Evolutionary conservation across 2,888 invertebrate genomes (phyloP).

Genomic region (Heliconius ismenius): DNA sequence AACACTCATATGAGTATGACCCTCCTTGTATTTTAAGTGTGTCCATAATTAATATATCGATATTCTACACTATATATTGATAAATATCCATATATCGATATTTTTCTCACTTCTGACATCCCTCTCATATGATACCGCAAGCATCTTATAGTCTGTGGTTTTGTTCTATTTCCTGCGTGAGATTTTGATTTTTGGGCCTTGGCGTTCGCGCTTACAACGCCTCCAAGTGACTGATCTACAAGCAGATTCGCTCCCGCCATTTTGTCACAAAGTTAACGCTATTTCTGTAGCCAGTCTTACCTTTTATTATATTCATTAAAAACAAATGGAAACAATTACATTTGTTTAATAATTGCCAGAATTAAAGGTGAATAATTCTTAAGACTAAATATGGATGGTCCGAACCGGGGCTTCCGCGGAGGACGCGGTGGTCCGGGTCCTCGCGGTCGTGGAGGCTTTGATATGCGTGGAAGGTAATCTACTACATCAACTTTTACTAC

Average conservation of each 20-base stretch:
- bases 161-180: conserved; percentile 1
- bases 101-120: no score
- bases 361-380: not conserved
- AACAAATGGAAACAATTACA: conserved; percentile 15
- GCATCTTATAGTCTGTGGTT: not conserved
- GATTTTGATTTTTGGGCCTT: not conserved
- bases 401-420: conserved; percentile 61
- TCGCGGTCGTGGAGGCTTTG: conserved; percentile 73
- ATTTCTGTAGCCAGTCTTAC: not conserved
- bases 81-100: no score
- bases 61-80: no score
- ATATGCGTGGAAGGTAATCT: conserved; percentile 74
- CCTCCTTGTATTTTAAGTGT: no score
- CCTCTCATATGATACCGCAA: no score
- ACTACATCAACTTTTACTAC: not conserved
- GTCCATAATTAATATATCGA: no score
- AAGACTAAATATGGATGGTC: conserved; percentile 44
- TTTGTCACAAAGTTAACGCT: conserved; percentile 6
- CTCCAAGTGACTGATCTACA: not conserved
- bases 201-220: conserved; percentile 7
- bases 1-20: no score
- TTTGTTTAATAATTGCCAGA: not conserved
- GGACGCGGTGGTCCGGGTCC: conserved; percentile 73
- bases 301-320: not conserved
- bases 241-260: conserved; percentile 21